These are phyloP conservation scores for Arion vulgaris DNA, from an alignment of 1,140 invertebrate genomes.

Conservation along the genomic window DNA sequence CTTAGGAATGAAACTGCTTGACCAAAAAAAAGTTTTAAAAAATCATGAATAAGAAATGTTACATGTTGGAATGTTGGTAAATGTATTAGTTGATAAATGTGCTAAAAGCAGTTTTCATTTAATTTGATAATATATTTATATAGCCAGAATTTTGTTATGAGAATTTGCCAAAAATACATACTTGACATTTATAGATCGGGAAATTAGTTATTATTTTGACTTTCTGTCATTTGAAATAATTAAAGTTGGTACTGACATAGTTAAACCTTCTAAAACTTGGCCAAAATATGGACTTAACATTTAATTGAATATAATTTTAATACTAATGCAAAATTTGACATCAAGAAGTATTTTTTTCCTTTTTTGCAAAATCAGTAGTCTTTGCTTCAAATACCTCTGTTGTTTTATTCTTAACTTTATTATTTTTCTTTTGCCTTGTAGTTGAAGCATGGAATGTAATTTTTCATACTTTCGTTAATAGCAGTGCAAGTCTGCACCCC, in stretches of 20 bases:
- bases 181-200: background rate
- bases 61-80: background rate
- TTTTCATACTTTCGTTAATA: background rate
- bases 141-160: constrained; percentile 12
- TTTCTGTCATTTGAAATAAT: background rate
- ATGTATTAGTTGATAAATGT: background rate
- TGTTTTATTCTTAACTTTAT: constrained; percentile 6
- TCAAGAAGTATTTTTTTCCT: constrained; percentile 13
- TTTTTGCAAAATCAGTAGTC: constrained; percentile 40
- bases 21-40: background rate
- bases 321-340: constrained; percentile 1
- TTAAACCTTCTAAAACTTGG: constrained; percentile 20
- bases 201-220: background rate
- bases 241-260: background rate
- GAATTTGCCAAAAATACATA: background rate
- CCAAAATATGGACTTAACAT: constrained; percentile 1
- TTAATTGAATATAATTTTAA: background rate
- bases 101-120: background rate
- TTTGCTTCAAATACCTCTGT: constrained; percentile 39
- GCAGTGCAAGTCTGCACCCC: too few species aligned
- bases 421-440: constrained; percentile 37
- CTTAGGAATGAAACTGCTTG: background rate
- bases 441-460: constrained; percentile 34
- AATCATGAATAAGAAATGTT: background rate
- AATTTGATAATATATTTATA: background rate